Evolutionary conservation across 2,888 invertebrate genomes (phyloP).

Genomic region (Nemapogon koenigi): DNA sequence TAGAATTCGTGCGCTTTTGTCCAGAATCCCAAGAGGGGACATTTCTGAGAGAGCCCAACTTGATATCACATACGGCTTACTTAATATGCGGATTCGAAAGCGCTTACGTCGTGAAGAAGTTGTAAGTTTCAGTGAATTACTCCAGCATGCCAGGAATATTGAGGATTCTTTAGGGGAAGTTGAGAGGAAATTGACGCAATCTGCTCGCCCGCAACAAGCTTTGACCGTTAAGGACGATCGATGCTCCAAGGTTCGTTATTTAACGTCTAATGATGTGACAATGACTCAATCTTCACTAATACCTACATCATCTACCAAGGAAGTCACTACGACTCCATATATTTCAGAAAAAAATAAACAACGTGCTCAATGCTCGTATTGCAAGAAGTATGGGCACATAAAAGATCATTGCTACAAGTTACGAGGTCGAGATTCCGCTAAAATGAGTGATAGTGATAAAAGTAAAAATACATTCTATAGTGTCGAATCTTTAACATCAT

Average conservation of each 20-base stretch:
- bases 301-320: neutral
- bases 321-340: neutral
- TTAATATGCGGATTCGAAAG: constrained; percentile 13
- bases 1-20: constrained; percentile 12
- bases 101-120: constrained; percentile 20
- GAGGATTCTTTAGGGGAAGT: constrained; percentile 8
- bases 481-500: neutral
- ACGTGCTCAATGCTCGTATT: constrained; percentile 10
- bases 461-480: neutral
- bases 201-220: neutral
- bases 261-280: neutral
- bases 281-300: neutral
- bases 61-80: constrained; percentile 16
- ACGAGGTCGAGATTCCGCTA: neutral
- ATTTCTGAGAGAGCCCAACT: constrained; percentile 11
- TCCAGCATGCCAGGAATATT: constrained; percentile 8
- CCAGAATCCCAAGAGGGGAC: constrained; percentile 11
- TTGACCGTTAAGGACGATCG: neutral
- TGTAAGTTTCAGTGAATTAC: constrained; percentile 7
- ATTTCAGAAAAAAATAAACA: neutral
- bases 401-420: constrained; percentile 8
- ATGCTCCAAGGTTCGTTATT: neutral
- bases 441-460: neutral
- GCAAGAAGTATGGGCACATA: constrained; percentile 9
- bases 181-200: neutral